A percentile compares a stretch with the other conserved stretches of the same genome.
phyloP scores from a whole-genome alignment of 2,888 invertebrate genomes.

The Eristalis pertinax region DNA sequence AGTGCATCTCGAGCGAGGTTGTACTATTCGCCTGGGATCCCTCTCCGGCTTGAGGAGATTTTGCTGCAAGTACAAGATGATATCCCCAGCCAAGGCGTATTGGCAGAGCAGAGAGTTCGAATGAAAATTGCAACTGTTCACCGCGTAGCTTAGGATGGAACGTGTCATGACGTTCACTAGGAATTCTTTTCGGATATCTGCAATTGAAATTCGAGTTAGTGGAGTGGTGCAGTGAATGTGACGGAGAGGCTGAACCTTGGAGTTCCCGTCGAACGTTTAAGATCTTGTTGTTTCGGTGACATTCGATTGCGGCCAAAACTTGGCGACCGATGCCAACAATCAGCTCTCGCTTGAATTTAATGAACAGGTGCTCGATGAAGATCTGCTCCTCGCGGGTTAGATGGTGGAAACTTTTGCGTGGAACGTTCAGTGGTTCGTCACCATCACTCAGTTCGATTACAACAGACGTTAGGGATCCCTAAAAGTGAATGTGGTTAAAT shows the following conservation, averaged over 20 bases:
- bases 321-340: constrained; percentile 77
- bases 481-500: not conserved
- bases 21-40: constrained; percentile 64
- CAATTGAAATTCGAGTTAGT: not conserved
- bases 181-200: constrained; percentile 77
- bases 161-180: constrained; percentile 76
- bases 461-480: constrained; percentile 79
- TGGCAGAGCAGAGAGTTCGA: constrained; percentile 76
- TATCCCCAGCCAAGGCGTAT: constrained; percentile 77
- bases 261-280: constrained; percentile 77
- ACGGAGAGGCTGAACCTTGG: constrained; percentile 70
- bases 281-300: constrained; percentile 77
- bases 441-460: constrained; percentile 74
- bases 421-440: constrained; percentile 31
- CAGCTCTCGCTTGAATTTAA: constrained; percentile 79
- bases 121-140: constrained; percentile 77
- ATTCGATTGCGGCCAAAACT: constrained; percentile 79
- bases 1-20: constrained; percentile 50
- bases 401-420: constrained; percentile 50
- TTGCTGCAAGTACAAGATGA: constrained; percentile 78
- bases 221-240: not conserved
- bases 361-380: constrained; percentile 79
- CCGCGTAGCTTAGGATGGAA: constrained; percentile 77
- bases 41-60: constrained; percentile 75
- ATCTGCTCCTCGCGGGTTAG: constrained; percentile 76